Evolutionary conservation across 2,113 vertebrate species (phyloP).

Genomic region (Pyrgilauda ruficollis): DNA sequence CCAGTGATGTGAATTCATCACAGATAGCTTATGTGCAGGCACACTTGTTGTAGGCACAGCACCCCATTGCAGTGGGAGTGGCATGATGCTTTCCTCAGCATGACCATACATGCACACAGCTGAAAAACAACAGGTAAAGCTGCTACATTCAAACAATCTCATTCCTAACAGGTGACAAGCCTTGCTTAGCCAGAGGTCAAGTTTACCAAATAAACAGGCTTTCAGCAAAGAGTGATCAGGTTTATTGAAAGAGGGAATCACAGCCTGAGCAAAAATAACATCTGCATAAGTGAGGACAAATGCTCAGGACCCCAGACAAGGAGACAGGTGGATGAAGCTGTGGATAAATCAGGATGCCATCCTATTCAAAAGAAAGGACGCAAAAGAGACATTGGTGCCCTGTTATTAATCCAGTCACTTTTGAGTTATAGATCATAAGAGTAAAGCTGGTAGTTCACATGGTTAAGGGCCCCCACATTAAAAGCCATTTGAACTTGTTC

Average conservation of each 20-base stretch:
- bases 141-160: not conserved
- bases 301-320: not conserved
- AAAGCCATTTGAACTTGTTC: not conserved
- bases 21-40: not conserved
- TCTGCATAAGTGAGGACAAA: not conserved
- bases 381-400: not conserved
- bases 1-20: not conserved
- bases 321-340: not conserved
- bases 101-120: not conserved
- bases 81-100: not conserved
- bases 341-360: not conserved
- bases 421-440: not conserved
- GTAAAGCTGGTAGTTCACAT: not conserved
- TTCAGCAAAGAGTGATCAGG: not conserved
- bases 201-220: not conserved
- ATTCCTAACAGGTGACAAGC: not conserved
- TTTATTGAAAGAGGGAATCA: not conserved
- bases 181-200: not conserved
- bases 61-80: not conserved
- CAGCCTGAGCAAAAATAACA: not conserved
- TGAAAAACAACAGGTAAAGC: not conserved
- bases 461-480: not conserved
- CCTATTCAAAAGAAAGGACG: not conserved
- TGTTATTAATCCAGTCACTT: not conserved
- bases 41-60: not conserved